phyloP scores from a whole-genome alignment of 1,140 invertebrate genomes.

The Rhizoglyphus robini region DNA sequence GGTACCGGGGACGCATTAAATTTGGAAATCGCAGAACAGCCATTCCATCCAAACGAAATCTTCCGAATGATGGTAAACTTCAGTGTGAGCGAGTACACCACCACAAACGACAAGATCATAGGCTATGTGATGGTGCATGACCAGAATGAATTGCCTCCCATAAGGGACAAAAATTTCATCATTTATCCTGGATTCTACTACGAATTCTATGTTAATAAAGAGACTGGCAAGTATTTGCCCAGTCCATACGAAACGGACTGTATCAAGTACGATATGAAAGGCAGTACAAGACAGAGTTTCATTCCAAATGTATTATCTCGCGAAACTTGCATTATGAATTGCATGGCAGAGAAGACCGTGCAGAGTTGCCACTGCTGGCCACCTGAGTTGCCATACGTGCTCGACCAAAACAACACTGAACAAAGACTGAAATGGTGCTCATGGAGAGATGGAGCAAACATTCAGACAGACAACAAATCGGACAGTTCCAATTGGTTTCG shows the following conservation, averaged over 20 bases:
- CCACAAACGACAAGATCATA: conserved; percentile 6
- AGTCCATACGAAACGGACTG: conserved; percentile 25
- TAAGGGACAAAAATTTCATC: not conserved
- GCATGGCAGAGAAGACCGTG: conserved; percentile 17
- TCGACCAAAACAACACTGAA: not conserved
- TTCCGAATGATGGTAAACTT: conserved; percentile 21
- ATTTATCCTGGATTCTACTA: conserved; percentile 18
- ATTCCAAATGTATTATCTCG: not conserved
- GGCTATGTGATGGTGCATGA: conserved; percentile 15
- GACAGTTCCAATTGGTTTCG: conserved; percentile 12
- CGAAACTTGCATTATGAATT: conserved; percentile 18
- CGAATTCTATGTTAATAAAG: conserved; percentile 18
- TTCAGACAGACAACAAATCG: not conserved
- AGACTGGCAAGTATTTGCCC: conserved; percentile 21
- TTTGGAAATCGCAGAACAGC: conserved; percentile 14
- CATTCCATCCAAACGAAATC: conserved; percentile 21
- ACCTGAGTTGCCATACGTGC: conserved; percentile 20
- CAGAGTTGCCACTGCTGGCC: conserved; percentile 24
- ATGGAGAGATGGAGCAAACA: not conserved
- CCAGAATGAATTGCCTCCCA: conserved; percentile 9
- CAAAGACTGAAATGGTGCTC: conserved; percentile 14
- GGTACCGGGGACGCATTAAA: conserved; percentile 5
- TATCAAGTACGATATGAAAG: conserved; percentile 18
- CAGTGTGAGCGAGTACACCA: conserved; percentile 10
- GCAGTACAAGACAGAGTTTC: conserved; percentile 18